Percentiles rank a stretch among this genome's conserved stretches.
These are phyloP conservation scores for Galeopterus variegatus DNA, from an alignment of 2,113 vertebrate species.

Conservation along the genomic window DNA sequence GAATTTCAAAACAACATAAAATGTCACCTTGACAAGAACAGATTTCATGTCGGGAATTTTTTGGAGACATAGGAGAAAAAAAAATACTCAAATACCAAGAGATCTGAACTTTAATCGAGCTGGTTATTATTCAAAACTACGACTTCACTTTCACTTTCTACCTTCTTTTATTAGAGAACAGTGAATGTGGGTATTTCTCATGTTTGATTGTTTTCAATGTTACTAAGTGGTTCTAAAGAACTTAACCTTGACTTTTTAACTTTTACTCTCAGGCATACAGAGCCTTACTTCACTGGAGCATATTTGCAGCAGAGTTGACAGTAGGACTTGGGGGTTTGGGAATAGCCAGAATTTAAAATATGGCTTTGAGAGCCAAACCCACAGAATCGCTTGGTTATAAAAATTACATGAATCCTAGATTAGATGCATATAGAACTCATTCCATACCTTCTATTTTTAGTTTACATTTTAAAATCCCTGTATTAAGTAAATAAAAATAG, in stretches of 20 bases:
- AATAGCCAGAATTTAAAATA: constrained; percentile 19
- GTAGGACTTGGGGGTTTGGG: not conserved
- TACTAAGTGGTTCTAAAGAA: not conserved
- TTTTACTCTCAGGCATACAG: not conserved
- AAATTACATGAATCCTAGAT: not conserved
- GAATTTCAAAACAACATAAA: not conserved
- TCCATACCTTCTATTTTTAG: not conserved
- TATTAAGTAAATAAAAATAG: constrained; percentile 2
- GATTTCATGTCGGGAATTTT: not conserved
- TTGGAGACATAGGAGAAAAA: not conserved
- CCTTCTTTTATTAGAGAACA: not conserved
- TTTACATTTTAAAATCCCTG: not conserved
- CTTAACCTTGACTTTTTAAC: not conserved
- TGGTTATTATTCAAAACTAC: not conserved
- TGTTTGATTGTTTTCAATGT: not conserved
- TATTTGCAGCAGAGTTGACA: not conserved
- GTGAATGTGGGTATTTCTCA: not conserved
- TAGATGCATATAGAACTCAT: not conserved
- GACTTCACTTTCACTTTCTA: constrained; percentile 22
- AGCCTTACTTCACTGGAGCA: accelerated
- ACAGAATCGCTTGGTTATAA: not conserved
- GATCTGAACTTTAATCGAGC: not conserved
- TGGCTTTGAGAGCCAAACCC: not conserved
- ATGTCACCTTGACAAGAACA: not conserved
- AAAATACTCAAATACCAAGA: not conserved